Evolutionary conservation across 2,888 invertebrate genomes (phyloP), one percentile per base, ranked within the genome.

Genomic region (Spatulosminthurus flaviceps): DNA sequence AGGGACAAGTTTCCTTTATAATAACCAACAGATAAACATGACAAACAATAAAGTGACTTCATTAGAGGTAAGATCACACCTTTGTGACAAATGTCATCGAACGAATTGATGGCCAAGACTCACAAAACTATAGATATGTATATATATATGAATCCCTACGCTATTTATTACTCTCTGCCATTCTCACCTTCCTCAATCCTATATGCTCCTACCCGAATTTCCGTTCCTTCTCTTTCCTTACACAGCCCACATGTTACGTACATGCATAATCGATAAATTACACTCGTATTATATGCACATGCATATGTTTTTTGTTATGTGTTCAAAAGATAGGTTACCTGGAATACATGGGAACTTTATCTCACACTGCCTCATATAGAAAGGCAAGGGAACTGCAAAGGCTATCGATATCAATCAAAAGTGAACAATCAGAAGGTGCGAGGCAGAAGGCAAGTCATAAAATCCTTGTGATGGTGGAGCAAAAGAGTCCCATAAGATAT

Each of bases 381-480:
- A 51, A 28, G 29, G 11, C 11, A 29, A 26, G 16, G 13, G 11
- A n/a, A 67, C 24, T 67, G 67, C 24, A 9, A 67, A 67, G 67
- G 67, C 29, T 67, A 67, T 67, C 67, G 67, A 24, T 67, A 29
- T 67, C 67, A 67, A 67, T 67, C 67, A 24, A 19, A 51, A 51
- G 16, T 51, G 19, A 51, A 2, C 51, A 13, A 34, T 34, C 34
- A 34, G 5, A 34, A 9, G 9, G 9, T 9, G 34, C 34, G 4
- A 34, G 34, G 34, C 9, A 34, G 34, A 34, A 4, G 4, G 34
- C 34, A 34, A 34, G 34, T 34, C 34, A 34, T 34, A 34, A 34
- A 34, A 34, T 34, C 34, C 34, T 4, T 9, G 60, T 60, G 60
- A 60, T 22, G 60, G 19, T 22, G 60, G 4, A 5, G 60, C 43